Evolutionary conservation across 2,888 invertebrate species (phyloP).

Genomic region (Hedya salicella): DNA sequence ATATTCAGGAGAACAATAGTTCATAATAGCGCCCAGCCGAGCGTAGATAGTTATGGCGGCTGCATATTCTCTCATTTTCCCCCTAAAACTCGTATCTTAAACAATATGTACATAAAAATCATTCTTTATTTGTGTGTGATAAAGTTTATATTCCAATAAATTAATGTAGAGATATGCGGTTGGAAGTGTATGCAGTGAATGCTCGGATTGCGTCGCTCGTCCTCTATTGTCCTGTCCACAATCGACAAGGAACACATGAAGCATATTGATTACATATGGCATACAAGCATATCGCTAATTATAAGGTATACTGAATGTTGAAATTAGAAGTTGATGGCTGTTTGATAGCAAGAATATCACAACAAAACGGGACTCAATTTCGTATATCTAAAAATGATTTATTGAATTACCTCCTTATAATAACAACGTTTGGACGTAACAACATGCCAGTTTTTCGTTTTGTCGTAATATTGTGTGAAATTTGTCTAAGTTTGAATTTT

Average conservation of each 20-base stretch:
- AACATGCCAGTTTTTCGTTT: too few relatives aligned
- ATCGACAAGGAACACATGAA: constrained; percentile 79
- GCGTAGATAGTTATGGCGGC: constrained; percentile 25
- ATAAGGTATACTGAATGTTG: constrained; percentile 63
- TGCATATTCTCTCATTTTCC: constrained; percentile 18
- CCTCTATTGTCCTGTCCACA: constrained; percentile 74
- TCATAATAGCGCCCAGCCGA: constrained; percentile 65
- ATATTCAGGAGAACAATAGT: constrained; percentile 66
- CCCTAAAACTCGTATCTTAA: constrained; percentile 5
- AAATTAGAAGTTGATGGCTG: neutral
- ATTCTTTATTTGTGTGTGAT: neutral
- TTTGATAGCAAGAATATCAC: too few relatives aligned
- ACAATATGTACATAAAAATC: neutral
- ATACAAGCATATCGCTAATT: constrained; percentile 71
- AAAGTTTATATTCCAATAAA: neutral
- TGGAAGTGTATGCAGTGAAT: constrained; percentile 55
- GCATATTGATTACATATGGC: constrained; percentile 71
- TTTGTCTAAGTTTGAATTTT: too few relatives aligned
- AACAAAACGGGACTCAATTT: too few relatives aligned
- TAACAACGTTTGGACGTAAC: too few relatives aligned
- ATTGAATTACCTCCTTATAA: too few relatives aligned
- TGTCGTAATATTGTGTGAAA: too few relatives aligned
- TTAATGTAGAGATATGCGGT: constrained; percentile 36
- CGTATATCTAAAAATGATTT: too few relatives aligned
- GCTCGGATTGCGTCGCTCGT: constrained; percentile 59